Base-by-base conservation (phyloP, 2,797 vertebrate species). In the Natrix natrix region DNA sequence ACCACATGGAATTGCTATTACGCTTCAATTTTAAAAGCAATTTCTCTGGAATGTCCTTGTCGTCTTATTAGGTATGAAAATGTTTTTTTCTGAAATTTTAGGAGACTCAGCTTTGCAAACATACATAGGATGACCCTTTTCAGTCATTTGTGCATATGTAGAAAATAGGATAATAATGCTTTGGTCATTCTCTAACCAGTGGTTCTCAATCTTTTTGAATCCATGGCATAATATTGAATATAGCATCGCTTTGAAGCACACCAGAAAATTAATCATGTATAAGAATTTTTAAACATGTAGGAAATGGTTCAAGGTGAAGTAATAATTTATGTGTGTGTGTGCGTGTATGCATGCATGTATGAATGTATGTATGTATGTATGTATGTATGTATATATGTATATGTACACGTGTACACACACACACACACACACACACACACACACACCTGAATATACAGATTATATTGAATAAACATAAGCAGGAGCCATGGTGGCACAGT, bases 51-150 rank as follows among this genome's bases (percentile, higher is more conserved):
- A 96, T 96, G 92, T 96, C 96, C 96, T 96, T 95, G 95, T 96
- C 94, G 92, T 95, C 93, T 93, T 95, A 93, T 95, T 95, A 95
- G 95, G 94, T 95, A 95, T 95, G 96, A 94, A 94, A 92, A 94
- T 94, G 95, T 95, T 61, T 97, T 97, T 97, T 97, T 90, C 97
- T 63, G 78, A 56, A 66, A 86, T 56, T 16, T 59, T 59, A 54
- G 10, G 20, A 8, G 14, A 24, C 12, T 63, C 4, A 13, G 13
- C 8, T 37, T 55, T 43, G 28, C 26, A 48, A 28, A 52, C 8
- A n/a, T 22, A 28, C 2, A 89, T 1, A 59, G 26, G 16, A 61
- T 56, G 32, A 20, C 6, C 4, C 12, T n/a, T 66, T 48, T 54
- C 26, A 66, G 17, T 74, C 63, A 74, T 12, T 94, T 96, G 95